Base-by-base conservation (phyloP, 2,888 invertebrate genomes). In the Nephrotoma flavescens region DNA sequence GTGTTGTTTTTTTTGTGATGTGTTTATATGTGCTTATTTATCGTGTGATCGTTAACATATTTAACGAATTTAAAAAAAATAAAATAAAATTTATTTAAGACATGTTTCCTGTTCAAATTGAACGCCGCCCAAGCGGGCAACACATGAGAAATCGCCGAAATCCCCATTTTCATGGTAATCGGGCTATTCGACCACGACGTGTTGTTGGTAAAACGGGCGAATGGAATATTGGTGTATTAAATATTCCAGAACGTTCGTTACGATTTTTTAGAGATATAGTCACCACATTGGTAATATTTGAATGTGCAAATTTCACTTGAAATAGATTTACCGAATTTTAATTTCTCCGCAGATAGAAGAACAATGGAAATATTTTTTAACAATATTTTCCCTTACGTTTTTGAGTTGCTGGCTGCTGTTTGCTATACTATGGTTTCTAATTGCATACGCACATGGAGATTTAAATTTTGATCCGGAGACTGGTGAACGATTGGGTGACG, bases 341-440 rank as follows among this genome's bases (percentile, higher is more conserved):
- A 19, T 57, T 31, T 96, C 95, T 90, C 93, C 95, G 41, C 88
- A 91, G 89, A 92, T 94, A 86, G 94, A 94, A 89, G 92, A 93
- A 87, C 96, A 97, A 91, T 99, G 99, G 99, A 94, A 97, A 87
- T 97, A 96, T 95, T 97, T 97, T 86, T 92, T 98, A 86, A 92
- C 97, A 86, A 94, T 97, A 87, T 98, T 98, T 90, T 94, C 96
- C 45, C 93, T 96, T 87, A 96, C 96, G 87, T 98, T 98, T 91
- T 94, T 98, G 88, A 89, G 94, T 11, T 95, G 96, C 90, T 97
- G 97, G 97, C 91, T 96, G 41, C 89, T 95, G 11, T 97, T 97
- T 90, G 96, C 96, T 0, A 92, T 94, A 7, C 93, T 96, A 88
- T 97, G 96, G 95, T 96, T 95, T 92, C 92, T 95, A 31, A 94